Conservation (phyloP, 2,797 vertebrate genomes). For the Rhynchotus rufescens region DNA sequence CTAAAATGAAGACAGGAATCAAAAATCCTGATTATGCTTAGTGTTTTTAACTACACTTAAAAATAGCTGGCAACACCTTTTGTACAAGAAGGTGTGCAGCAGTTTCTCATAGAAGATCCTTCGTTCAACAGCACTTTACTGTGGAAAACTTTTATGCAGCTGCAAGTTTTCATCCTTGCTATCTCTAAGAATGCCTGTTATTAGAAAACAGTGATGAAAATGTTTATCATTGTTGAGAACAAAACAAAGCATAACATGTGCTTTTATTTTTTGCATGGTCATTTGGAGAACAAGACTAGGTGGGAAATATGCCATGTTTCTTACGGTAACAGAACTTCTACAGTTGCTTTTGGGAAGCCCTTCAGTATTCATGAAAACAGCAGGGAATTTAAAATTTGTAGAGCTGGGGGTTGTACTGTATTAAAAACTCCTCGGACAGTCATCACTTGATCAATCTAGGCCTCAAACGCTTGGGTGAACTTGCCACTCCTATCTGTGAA, state of each 20-base stretch:
- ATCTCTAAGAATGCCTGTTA: background rate
- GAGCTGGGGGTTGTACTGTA: rapidly evolving
- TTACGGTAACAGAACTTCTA: background rate
- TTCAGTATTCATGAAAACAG: background rate
- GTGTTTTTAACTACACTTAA: background rate
- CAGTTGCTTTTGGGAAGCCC: background rate
- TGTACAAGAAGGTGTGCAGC: background rate
- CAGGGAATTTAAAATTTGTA: background rate
- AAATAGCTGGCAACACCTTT: background rate
- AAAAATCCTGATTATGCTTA: background rate
- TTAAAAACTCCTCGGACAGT: background rate
- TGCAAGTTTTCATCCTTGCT: background rate
- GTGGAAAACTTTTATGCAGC: background rate
- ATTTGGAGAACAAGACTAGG: background rate
- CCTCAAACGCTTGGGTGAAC: background rate
- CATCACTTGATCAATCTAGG: background rate
- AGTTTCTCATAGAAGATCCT: background rate
- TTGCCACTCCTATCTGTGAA: background rate
- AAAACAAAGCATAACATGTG: background rate
- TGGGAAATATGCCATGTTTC: background rate
- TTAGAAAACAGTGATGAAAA: background rate
- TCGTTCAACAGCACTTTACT: background rate
- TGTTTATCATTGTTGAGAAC: background rate
- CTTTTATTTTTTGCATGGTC: background rate
- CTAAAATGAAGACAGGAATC: background rate